Evolutionary conservation across 1,140 invertebrate genomes (phyloP).

Genomic region (Scaptodrosophila lebanonensis): DNA sequence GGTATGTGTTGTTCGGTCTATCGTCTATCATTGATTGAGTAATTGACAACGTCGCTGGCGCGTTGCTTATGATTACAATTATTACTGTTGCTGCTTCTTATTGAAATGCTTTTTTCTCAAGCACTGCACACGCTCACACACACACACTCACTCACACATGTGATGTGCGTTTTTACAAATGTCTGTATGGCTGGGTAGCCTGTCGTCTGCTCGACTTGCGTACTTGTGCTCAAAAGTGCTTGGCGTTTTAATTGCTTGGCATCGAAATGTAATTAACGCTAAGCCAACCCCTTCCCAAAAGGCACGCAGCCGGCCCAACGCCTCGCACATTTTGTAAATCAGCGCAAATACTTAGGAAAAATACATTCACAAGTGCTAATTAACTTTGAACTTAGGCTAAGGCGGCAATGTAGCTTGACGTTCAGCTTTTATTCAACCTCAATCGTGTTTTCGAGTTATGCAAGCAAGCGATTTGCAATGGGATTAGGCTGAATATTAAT

Average conservation of each 20-base stretch:
- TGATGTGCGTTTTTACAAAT: no score
- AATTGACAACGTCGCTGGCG: conserved; percentile 47
- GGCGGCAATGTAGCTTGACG: no score
- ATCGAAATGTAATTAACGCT: conserved; percentile 53
- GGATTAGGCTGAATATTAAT: no score
- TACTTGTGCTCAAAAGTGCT: conserved; percentile 17
- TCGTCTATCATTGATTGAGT: conserved; percentile 45
- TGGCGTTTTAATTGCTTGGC: conserved; percentile 37
- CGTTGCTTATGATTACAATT: conserved; percentile 46
- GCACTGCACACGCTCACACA: conserved; percentile 5
- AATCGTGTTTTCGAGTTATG: no score
- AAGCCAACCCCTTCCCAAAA: conserved; percentile 25
- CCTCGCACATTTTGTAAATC: conserved; percentile 19
- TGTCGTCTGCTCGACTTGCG: conserved; percentile 6
- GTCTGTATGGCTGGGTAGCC: no score
- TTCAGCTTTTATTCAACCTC: no score
- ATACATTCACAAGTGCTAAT: conserved; percentile 22
- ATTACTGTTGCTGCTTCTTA: conserved; percentile 14
- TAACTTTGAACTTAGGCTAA: conserved; percentile 19
- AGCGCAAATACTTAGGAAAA: no score
- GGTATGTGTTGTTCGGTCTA: no score
- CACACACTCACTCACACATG: conserved; percentile 5
- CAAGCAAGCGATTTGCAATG: no score
- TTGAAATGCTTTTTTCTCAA: conserved; percentile 16
- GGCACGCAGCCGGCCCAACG: conserved; percentile 13